These are phyloP conservation scores for Ceratotherium simum DNA, from an alignment of 2,113 vertebrate species.

Conservation along the genomic window DNA sequence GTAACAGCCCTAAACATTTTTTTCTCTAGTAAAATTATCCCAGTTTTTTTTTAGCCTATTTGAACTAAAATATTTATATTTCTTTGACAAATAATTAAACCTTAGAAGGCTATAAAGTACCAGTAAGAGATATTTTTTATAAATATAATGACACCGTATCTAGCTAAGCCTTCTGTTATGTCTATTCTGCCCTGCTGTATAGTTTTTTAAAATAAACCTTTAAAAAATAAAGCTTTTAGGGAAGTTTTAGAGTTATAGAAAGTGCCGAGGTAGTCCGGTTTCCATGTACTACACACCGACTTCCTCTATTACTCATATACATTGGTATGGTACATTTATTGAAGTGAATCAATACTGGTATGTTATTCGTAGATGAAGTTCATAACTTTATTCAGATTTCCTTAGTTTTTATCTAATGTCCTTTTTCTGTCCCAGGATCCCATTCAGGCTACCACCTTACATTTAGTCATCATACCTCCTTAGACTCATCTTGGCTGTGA, in stretches of 20 bases:
- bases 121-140: neutral
- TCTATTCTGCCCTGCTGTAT: neutral
- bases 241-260: neutral
- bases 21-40: neutral
- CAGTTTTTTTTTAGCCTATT: neutral
- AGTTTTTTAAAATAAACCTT: neutral
- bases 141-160: neutral
- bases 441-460: neutral
- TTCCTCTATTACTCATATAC: neutral
- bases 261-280: neutral
- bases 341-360: neutral
- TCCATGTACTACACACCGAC: neutral
- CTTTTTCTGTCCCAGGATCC: neutral
- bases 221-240: neutral
- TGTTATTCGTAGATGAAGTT: neutral
- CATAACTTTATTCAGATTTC: neutral
- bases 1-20: neutral
- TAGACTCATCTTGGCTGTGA: neutral
- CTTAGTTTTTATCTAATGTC: neutral
- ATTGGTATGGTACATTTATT: neutral
- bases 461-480: neutral
- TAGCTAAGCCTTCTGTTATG: neutral
- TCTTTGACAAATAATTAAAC: neutral
- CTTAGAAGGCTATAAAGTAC: neutral
- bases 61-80: neutral